Percentiles rank a stretch among this genome's conserved stretches.
These are phyloP conservation scores for Eulimnadia texana DNA, from an alignment of 1,140 invertebrate species.

Conservation along the genomic window DNA sequence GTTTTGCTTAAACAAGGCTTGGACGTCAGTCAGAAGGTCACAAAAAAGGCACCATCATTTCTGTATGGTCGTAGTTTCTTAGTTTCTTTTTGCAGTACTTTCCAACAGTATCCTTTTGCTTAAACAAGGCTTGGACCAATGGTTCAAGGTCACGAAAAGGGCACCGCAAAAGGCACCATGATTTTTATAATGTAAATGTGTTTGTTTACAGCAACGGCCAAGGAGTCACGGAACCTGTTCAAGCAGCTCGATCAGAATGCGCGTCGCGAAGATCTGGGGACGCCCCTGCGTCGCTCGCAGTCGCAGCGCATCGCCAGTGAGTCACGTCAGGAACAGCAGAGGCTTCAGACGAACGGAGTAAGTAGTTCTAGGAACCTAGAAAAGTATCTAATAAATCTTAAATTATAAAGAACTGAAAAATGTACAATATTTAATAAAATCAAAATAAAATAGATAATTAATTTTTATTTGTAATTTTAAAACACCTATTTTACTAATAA, in stretches of 20 bases:
- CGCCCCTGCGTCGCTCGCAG: conserved; percentile 4
- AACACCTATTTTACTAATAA: too few relatives aligned
- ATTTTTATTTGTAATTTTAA: too few relatives aligned
- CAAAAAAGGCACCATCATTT: too few relatives aligned
- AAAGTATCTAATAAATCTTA: not conserved
- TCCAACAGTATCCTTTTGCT: too few relatives aligned
- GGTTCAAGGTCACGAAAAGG: too few relatives aligned
- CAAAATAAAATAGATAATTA: not conserved
- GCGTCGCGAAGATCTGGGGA: conserved; percentile 2
- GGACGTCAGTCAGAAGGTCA: too few relatives aligned
- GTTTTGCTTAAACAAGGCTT: too few relatives aligned
- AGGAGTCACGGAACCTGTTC: conserved; percentile 70
- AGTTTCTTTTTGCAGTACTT: too few relatives aligned
- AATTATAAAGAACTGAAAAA: not conserved
- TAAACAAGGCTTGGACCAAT: too few relatives aligned
- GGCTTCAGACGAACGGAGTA: not conserved
- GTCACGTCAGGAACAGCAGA: not conserved
- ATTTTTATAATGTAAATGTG: conserved; percentile 6
- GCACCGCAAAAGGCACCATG: too few relatives aligned
- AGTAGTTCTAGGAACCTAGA: too few relatives aligned
- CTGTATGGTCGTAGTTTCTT: too few relatives aligned
- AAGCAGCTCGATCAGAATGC: conserved; percentile 51
- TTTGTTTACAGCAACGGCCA: conserved; percentile 51
- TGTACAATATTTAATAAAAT: not conserved
- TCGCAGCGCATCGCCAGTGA: conserved; percentile 13